phyloP scores from a whole-genome alignment of 2,113 vertebrate genomes.

The Ploceus nigricollis region DNA sequence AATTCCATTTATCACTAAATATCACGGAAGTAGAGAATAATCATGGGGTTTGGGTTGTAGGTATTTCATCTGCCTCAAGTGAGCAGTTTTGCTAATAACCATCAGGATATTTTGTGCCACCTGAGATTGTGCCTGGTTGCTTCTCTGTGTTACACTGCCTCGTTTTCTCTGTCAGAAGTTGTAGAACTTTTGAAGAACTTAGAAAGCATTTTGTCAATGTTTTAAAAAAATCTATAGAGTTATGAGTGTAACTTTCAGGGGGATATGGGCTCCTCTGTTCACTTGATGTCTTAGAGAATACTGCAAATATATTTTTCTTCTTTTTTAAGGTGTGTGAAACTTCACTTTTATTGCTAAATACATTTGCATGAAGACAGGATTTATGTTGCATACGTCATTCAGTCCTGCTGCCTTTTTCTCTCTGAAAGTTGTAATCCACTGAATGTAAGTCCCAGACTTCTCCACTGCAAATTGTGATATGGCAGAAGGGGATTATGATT shows the following conservation, averaged over 20 bases:
- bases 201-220: neutral
- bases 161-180: neutral
- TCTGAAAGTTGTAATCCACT: neutral
- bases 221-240: neutral
- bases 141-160: neutral
- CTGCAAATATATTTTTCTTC: neutral
- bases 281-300: neutral
- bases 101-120: neutral
- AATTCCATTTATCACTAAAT: neutral
- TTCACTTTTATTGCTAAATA: neutral
- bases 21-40: neutral
- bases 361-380: neutral
- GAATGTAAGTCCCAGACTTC: neutral
- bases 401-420: neutral
- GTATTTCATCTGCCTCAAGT: neutral
- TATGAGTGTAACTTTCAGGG: neutral
- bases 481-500: neutral
- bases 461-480: neutral
- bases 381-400: neutral
- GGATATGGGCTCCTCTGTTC: neutral
- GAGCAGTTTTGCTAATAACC: neutral
- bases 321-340: neutral
- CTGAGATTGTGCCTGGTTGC: neutral
- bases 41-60: neutral
- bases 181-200: neutral